phyloP scores from a whole-genome alignment of 2,888 invertebrate genomes.

The Scaptomyza parva region DNA sequence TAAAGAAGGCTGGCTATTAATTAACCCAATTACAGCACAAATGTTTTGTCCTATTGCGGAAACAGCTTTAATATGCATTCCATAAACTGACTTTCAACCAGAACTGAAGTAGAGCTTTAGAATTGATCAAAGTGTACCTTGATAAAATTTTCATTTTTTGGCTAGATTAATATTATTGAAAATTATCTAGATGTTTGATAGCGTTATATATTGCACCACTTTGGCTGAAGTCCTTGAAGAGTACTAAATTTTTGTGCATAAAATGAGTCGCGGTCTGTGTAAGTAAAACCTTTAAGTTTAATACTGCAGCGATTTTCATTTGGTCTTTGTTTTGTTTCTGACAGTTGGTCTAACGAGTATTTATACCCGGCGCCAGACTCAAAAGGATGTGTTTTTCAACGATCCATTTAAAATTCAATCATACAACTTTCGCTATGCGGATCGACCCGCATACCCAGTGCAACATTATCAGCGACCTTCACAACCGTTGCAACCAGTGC shows the following conservation, averaged over 20 bases:
- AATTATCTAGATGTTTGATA: constrained; percentile 27
- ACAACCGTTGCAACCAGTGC: neutral
- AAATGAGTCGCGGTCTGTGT: constrained; percentile 60
- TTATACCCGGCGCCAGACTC: constrained; percentile 52
- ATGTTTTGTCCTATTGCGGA: constrained; percentile 54
- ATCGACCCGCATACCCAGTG: constrained; percentile 63
- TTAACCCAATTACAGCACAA: constrained; percentile 36
- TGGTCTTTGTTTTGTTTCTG: neutral
- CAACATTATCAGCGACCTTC: constrained; percentile 51
- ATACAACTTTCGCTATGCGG: constrained; percentile 82
- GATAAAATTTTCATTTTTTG: constrained; percentile 43
- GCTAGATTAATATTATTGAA: constrained; percentile 15
- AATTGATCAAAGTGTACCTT: constrained; percentile 39
- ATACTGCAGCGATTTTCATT: neutral
- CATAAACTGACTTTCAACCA: constrained; percentile 15
- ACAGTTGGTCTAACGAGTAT: constrained; percentile 40
- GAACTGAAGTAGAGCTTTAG: neutral
- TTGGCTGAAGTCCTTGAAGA: constrained; percentile 21
- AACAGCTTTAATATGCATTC: constrained; percentile 66
- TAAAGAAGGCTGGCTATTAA: constrained; percentile 64
- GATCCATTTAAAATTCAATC: constrained; percentile 83
- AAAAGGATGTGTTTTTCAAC: constrained; percentile 73
- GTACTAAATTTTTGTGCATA: constrained; percentile 50
- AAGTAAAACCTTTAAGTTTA: constrained; percentile 17
- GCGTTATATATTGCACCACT: constrained; percentile 37